Conservation (phyloP, 2,113 vertebrate species). For the Caranx melampygus region DNA sequence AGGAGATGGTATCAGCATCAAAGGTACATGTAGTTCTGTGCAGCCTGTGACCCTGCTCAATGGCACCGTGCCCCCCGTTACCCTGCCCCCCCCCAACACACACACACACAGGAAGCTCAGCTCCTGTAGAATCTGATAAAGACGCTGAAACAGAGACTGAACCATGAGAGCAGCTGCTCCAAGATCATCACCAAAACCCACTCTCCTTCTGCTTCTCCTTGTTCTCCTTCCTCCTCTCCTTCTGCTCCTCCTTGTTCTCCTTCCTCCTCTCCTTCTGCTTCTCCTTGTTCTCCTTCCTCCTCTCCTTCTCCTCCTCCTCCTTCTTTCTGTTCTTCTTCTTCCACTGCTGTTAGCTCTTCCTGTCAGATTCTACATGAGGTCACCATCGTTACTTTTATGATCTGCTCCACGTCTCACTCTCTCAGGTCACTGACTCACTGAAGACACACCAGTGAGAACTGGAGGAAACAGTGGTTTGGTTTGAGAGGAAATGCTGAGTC, state of each 20-base stretch:
- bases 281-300: too few species aligned
- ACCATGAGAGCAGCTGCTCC: neutral
- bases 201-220: too few species aligned
- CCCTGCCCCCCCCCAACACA: conserved; percentile 73
- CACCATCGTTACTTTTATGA: conserved; percentile 49
- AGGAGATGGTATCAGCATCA: conserved; percentile 81
- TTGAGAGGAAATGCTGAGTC: neutral
- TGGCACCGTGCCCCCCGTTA: conserved; percentile 78
- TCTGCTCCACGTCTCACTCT: conserved; percentile 6
- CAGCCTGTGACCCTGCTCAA: conserved; percentile 67
- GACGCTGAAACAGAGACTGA: neutral
- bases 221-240: too few species aligned
- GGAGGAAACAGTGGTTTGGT: too few species aligned
- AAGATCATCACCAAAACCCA: too few species aligned
- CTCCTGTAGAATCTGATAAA: conserved; percentile 57
- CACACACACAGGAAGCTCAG: conserved; percentile 5
- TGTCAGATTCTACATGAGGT: conserved; percentile 59
- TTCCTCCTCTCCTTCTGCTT: too few species aligned
- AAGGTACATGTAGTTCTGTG: conserved; percentile 73
- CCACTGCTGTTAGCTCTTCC: conserved; percentile 28
- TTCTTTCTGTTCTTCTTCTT: neutral
- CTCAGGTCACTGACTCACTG: too few species aligned
- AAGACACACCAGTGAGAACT: too few species aligned
- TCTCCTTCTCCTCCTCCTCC: too few species aligned
- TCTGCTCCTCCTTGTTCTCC: too few species aligned